Conservation (phyloP, 1,140 invertebrate genomes). For the Macrotrachela quadricornifera region DNA sequence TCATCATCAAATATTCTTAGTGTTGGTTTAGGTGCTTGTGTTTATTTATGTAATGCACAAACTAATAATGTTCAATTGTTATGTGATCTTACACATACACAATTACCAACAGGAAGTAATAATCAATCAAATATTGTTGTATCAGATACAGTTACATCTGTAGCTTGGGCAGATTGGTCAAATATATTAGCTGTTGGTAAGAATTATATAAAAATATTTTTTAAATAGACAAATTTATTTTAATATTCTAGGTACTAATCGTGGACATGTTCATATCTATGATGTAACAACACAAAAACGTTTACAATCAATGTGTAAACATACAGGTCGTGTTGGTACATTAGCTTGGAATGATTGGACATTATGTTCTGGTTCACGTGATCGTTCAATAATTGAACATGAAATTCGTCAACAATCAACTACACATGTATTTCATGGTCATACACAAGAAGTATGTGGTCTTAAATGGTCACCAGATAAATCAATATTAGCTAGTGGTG, state of each 20-base stretch:
- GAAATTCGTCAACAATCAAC: conserved; percentile 51
- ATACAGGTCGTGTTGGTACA: conserved; percentile 45
- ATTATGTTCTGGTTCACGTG: conserved; percentile 51
- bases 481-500: conserved; percentile 70
- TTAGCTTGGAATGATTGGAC: conserved; percentile 76
- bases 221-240: too few relatives aligned
- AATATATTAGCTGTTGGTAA: conserved; percentile 67
- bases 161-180: conserved; percentile 79
- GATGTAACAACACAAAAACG: conserved; percentile 34
- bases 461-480: conserved; percentile 84
- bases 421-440: conserved; percentile 48
- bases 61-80: conserved; percentile 75
- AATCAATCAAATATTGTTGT: too few relatives aligned
- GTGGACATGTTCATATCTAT: conserved; percentile 34
- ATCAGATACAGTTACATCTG: conserved; percentile 58
- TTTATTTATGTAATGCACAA: conserved; percentile 86
- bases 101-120: conserved; percentile 40
- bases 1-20: conserved; percentile 64
- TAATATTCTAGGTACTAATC: conserved; percentile 30
- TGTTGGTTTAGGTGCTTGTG: conserved; percentile 57
- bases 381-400: conserved; percentile 85
- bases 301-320: conserved; percentile 21
- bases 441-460: conserved; percentile 70
- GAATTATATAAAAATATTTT: too few relatives aligned
- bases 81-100: conserved; percentile 52